phyloP scores from a whole-genome alignment of 1,140 invertebrate genomes.

The Pogonomyrmex californicus region DNA sequence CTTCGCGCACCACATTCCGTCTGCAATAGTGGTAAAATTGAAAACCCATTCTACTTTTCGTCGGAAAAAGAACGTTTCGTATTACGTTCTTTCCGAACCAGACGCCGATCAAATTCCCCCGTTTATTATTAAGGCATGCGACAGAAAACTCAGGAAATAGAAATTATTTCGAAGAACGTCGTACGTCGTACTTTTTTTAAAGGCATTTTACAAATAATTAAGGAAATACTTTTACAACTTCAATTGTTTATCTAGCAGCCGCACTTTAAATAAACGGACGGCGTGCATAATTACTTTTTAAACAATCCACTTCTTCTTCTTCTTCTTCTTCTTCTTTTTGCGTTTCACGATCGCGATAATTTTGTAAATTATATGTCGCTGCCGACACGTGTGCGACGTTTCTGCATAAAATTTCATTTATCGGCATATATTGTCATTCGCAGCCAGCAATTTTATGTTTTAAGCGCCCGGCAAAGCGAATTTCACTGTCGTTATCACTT shows the following conservation, averaged over 20 bases:
- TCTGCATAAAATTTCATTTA: conserved; percentile 60
- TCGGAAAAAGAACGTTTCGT: conserved; percentile 37
- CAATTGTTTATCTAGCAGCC: not conserved
- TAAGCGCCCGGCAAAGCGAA: conserved; percentile 57
- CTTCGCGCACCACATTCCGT: not conserved
- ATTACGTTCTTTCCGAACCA: conserved; percentile 52
- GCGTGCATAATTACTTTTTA: not conserved
- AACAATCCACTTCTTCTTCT: not conserved
- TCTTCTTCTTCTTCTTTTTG: not conserved
- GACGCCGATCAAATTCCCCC: conserved; percentile 59
- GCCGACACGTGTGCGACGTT: not conserved
- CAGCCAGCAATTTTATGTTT: conserved; percentile 50
- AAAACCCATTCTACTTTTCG: conserved; percentile 48
- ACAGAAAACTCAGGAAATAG: conserved; percentile 49
- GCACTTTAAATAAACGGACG: not conserved
- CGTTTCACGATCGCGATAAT: not conserved
- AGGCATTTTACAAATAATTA: not conserved
- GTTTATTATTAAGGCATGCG: conserved; percentile 60
- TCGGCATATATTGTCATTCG: conserved; percentile 50
- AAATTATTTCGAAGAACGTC: conserved; percentile 35
- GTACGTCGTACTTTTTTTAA: not conserved
- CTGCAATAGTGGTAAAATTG: conserved; percentile 26
- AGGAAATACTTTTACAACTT: not conserved
- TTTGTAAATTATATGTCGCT: conserved; percentile 32
- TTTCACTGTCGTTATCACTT: conserved; percentile 78